Evolutionary conservation across 2,797 vertebrate species (phyloP).

Genomic region (Champsocephalus esox): DNA sequence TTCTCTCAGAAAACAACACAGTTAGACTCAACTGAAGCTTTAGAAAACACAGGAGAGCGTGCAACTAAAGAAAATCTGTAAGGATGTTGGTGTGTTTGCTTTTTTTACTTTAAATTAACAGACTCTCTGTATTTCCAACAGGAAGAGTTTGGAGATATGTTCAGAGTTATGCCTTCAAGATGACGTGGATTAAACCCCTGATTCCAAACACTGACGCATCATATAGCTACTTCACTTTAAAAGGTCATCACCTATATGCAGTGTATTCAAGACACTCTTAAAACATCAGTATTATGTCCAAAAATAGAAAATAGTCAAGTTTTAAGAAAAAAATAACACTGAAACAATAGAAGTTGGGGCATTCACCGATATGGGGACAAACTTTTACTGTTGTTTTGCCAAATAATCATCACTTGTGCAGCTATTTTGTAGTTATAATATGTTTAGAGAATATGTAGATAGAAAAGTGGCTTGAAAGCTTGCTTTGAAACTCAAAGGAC

Average conservation of each 20-base stretch:
- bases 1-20: constrained; percentile 59
- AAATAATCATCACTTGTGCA: constrained; percentile 10
- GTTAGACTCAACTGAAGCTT: constrained; percentile 47
- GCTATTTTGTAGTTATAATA: constrained; percentile 1
- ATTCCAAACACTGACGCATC: constrained; percentile 32
- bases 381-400: neutral
- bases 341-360: constrained; percentile 1
- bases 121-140: constrained; percentile 26
- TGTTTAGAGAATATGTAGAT: neutral
- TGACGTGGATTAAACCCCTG: constrained; percentile 55
- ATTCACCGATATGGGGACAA: neutral
- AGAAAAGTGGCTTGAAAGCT: neutral
- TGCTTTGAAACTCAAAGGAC: neutral
- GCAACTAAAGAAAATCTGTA: constrained; percentile 36
- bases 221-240: constrained; percentile 45
- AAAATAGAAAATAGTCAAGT: constrained; percentile 26
- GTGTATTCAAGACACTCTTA: constrained; percentile 41
- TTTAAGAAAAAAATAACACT: constrained; percentile 18
- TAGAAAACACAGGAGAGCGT: constrained; percentile 42
- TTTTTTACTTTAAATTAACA: constrained; percentile 44
- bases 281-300: constrained; percentile 24
- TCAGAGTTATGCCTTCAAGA: constrained; percentile 74
- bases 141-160: constrained; percentile 56
- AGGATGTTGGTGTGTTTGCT: constrained; percentile 53
- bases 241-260: constrained; percentile 46